Evolutionary conservation across 2,113 vertebrate species (phyloP), one percentile per base, ranked within the genome.

Genomic region (Istiophorus platypterus): DNA sequence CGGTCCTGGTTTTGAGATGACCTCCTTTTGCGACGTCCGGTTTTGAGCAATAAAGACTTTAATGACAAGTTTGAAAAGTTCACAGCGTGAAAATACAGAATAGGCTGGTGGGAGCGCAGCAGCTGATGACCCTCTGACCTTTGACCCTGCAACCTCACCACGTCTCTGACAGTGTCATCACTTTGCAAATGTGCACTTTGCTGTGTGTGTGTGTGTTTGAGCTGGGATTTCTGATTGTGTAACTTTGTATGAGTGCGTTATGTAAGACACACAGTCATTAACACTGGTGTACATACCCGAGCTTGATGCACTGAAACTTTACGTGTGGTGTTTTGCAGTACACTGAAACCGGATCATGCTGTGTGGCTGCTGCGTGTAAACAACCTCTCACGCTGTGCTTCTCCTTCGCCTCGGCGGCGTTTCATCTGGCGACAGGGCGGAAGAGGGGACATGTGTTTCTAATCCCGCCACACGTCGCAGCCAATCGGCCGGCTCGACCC

Each of bases 361-460:
- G 49, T 68, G 66, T 17, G n/a, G 47, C 75, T 5, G n/a, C 56
- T 14, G 54, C 3, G 39, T 29, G 9, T n/a, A 72, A 72, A 61
- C 57, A 49, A 10, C 10, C 24, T 27, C 49, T 26, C 27, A 31
- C 14, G 1, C 29, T 57, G 54, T 54, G 68, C 14, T 20, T 41
- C 76, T 10, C 24, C 20, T 58, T 34, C 37, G 51, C 66, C 42
- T 52, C 67, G n/a, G 39, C 31, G 1, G 0, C 4, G 31, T 47
- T 75, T 69, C 15, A 68, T 81, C 39, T 41, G 54, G 20, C 26
- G 17, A 49, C 22, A 45, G 51, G 52, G 41, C 26, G 22, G 56
- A 85, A 72, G 61, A 14, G 7, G 3, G 47, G 52, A 81, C 67
- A 72, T 62, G 83, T 78, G 83, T 78, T 76, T 68, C 24, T 49